These are phyloP conservation scores for Paramisgurnus dabryanus DNA, from an alignment of 2,113 vertebrate species.

Conservation along the genomic window DNA sequence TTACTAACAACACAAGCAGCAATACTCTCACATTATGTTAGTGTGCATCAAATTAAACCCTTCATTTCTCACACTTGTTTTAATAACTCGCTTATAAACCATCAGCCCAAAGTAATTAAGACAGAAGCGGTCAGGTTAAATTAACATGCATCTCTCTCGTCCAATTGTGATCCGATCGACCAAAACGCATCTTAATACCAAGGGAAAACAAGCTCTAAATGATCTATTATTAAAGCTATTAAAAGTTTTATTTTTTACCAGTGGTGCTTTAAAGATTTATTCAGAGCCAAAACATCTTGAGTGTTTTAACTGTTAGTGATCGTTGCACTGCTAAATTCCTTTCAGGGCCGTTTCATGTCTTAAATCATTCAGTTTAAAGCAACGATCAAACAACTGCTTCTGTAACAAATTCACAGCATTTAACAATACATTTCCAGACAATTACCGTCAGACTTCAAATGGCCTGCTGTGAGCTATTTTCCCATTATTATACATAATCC, in stretches of 20 bases:
- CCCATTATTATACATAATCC: background rate
- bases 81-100: too few species aligned
- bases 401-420: conserved; percentile 2
- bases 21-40: too few species aligned
- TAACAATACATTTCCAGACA: background rate
- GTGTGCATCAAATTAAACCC: too few species aligned
- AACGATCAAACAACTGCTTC: background rate
- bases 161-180: too few species aligned
- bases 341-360: background rate
- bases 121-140: too few species aligned
- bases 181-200: too few species aligned
- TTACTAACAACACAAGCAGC: too few species aligned
- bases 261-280: background rate
- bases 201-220: background rate
- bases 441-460: conserved; percentile 1
- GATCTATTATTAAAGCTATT: conserved; percentile 6
- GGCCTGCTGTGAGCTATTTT: background rate
- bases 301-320: background rate
- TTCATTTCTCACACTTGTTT: too few species aligned
- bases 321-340: background rate
- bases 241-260: background rate
- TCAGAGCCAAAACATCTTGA: background rate
- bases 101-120: too few species aligned
- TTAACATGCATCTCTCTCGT: too few species aligned
- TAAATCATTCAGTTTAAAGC: background rate